These are phyloP conservation scores for Pandemis corylana DNA, from an alignment of 2,888 invertebrate genomes.

Conservation along the genomic window DNA sequence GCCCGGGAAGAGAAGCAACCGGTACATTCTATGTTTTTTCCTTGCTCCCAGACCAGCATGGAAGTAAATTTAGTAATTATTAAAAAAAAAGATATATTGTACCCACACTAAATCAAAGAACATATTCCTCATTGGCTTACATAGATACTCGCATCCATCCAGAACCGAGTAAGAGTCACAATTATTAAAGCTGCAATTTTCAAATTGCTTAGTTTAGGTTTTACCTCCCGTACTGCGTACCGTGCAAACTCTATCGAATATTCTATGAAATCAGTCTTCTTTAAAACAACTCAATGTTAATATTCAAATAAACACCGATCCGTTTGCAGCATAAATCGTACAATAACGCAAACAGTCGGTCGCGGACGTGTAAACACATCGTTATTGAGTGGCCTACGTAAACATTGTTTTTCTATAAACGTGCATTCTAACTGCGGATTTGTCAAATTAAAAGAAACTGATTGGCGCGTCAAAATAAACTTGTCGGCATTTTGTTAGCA, in stretches of 20 bases:
- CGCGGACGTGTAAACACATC: conserved; percentile 1
- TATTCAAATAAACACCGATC: conserved; percentile 23
- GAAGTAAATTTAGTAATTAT: too few relatives aligned
- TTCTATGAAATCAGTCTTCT: conserved; percentile 33
- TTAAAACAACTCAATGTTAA: conserved; percentile 18
- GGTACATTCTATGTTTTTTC: too few relatives aligned
- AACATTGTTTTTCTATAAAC: conserved; percentile 15
- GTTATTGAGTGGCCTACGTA: conserved; percentile 12
- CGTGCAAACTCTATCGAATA: conserved; percentile 21
- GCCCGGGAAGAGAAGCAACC: too few relatives aligned
- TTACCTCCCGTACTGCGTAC: not conserved
- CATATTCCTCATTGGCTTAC: too few relatives aligned
- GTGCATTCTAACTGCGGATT: conserved; percentile 1
- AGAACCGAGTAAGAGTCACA: too few relatives aligned
- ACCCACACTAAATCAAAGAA: too few relatives aligned
- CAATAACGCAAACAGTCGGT: conserved; percentile 7
- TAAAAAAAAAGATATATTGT: too few relatives aligned
- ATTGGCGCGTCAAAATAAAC: not conserved
- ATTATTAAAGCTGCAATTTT: too few relatives aligned
- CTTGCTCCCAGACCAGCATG: too few relatives aligned
- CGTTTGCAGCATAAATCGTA: conserved; percentile 11
- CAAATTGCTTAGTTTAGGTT: too few relatives aligned
- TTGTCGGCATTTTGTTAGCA: not conserved
- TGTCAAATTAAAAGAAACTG: not conserved
- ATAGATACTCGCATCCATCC: too few relatives aligned